Conservation (phyloP, 2,113 vertebrate genomes). For the Psettodes erumei region DNA sequence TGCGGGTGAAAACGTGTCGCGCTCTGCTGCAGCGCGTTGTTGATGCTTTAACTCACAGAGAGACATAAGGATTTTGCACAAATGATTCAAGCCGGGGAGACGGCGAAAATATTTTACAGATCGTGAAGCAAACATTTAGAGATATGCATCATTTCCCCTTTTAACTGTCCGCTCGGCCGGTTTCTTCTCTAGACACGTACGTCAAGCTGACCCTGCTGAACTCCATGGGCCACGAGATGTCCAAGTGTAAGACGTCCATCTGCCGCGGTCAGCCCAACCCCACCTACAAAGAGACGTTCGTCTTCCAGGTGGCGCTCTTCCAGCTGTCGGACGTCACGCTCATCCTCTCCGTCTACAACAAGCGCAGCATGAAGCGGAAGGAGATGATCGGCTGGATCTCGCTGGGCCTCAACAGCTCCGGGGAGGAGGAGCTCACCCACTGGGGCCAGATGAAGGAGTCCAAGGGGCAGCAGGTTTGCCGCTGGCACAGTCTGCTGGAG, state of each 20-base stretch:
- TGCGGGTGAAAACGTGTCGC: slow-evolving; percentile 21
- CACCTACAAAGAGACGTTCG: slow-evolving; percentile 96
- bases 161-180: slow-evolving; percentile 18
- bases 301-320: slow-evolving; percentile 98
- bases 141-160: slow-evolving; percentile 2
- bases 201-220: slow-evolving; percentile 97
- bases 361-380: slow-evolving; percentile 98
- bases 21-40: slow-evolving; percentile 20
- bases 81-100: slow-evolving; percentile 17
- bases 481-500: slow-evolving; percentile 94
- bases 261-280: slow-evolving; percentile 97
- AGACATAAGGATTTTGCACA: slow-evolving; percentile 64
- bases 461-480: slow-evolving; percentile 96
- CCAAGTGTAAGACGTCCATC: slow-evolving; percentile 97
- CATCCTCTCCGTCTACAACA: slow-evolving; percentile 97
- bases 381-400: slow-evolving; percentile 99
- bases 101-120: neutral
- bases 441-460: slow-evolving; percentile 99
- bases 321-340: slow-evolving; percentile 98
- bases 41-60: slow-evolving; percentile 9
- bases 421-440: slow-evolving; percentile 95
- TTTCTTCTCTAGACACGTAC: slow-evolving; percentile 88
- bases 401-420: slow-evolving; percentile 97
- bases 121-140: neutral
- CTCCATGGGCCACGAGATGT: slow-evolving; percentile 99